Percentiles rank a stretch among this genome's conserved stretches.
Conservation (phyloP, 2,113 vertebrate genomes). For the Bolborhynchus lineola region DNA sequence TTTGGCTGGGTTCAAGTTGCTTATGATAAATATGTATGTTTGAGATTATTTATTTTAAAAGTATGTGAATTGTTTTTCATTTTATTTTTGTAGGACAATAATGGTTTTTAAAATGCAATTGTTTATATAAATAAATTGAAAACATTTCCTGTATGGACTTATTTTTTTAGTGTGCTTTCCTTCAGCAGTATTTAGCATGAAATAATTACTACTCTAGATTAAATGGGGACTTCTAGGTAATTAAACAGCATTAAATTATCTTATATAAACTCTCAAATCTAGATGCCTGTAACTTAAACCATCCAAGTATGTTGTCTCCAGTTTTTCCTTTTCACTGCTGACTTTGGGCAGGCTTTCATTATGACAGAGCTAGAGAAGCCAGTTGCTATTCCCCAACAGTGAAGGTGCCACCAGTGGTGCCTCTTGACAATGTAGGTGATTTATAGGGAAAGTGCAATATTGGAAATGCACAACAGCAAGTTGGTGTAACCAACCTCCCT, state of each 20-base stretch:
- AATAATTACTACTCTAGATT: not conserved
- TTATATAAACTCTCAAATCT: not conserved
- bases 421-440: not conserved
- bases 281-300: not conserved
- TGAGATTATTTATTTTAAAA: slow-evolving; percentile 61
- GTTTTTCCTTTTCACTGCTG: not conserved
- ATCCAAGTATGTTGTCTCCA: not conserved
- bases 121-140: slow-evolving; percentile 50
- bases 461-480: rapidly evolving
- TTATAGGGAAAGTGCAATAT: not conserved
- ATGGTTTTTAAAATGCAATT: slow-evolving; percentile 11
- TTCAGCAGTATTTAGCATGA: not conserved
- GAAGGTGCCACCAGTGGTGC: not conserved
- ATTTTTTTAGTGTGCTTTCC: not conserved
- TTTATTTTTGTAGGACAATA: slow-evolving; percentile 60
- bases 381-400: not conserved
- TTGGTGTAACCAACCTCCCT: not conserved
- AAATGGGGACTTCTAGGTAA: not conserved
- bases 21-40: not conserved
- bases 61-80: slow-evolving; percentile 43
- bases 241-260: not conserved
- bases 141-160: not conserved
- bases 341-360: not conserved
- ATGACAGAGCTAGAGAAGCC: not conserved
- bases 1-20: not conserved